Percentiles rank a stretch among this genome's conserved stretches.
phyloP scores from a whole-genome alignment of 2,888 invertebrate species.

The Pollenia amentaria region DNA sequence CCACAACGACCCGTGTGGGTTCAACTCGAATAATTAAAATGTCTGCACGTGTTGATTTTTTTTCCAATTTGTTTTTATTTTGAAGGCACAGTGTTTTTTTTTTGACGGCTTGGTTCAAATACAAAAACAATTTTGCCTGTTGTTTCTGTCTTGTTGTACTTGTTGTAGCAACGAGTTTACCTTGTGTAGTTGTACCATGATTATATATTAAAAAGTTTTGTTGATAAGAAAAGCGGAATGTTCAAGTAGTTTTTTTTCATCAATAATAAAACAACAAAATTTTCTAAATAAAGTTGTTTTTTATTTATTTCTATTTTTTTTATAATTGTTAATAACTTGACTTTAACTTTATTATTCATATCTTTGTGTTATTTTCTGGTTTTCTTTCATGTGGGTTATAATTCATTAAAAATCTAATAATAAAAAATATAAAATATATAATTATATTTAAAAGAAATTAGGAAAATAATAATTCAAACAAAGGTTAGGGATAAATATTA shows the following conservation, averaged over 20 bases:
- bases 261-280: background rate
- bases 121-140: no score
- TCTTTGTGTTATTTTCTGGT: conserved; percentile 61
- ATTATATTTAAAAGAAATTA: background rate
- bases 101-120: no score
- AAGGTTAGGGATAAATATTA: background rate
- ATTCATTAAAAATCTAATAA: conserved; percentile 72
- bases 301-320: conserved; percentile 21
- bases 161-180: no score
- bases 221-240: background rate
- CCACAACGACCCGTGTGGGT: no score
- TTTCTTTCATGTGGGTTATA: conserved; percentile 62
- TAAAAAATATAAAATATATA: conserved; percentile 44
- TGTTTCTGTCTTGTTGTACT: no score
- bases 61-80: no score
- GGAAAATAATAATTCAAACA: conserved; percentile 48
- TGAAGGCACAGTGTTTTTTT: no score
- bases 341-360: conserved; percentile 70
- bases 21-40: no score
- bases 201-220: no score
- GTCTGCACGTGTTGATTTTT: no score
- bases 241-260: background rate
- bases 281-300: background rate
- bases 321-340: conserved; percentile 63
- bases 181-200: no score